Percentiles rank a stretch among this genome's conserved stretches.
Evolutionary conservation across 2,888 invertebrate genomes (phyloP).

Genomic region (Ceramica pisi): DNA sequence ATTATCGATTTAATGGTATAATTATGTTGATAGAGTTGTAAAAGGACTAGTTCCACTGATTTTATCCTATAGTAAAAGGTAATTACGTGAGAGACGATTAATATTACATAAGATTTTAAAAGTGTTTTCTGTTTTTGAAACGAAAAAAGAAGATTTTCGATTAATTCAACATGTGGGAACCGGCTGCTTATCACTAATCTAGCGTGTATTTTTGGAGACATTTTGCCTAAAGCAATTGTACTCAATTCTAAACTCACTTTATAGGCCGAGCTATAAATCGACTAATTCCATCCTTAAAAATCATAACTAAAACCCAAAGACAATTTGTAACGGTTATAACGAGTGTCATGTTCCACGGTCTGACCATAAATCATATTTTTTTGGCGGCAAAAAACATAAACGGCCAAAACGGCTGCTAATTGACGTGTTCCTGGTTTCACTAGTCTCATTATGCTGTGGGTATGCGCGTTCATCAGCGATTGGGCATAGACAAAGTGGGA

Average conservation of each 20-base stretch:
- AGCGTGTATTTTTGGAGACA: not conserved
- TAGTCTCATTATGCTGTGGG: conserved; percentile 67
- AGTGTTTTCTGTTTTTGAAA: conserved; percentile 29
- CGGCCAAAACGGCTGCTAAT: conserved; percentile 88
- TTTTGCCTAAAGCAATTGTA: not conserved
- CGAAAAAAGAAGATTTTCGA: conserved; percentile 30
- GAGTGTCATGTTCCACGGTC: conserved; percentile 83
- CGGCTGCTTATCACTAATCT: not conserved
- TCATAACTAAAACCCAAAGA: conserved; percentile 76
- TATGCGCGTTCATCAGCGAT: conserved; percentile 66
- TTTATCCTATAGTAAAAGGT: conserved; percentile 55
- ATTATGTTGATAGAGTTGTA: conserved; percentile 69
- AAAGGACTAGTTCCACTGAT: conserved; percentile 61
- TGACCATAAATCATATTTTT: conserved; percentile 88
- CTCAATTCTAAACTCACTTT: not conserved
- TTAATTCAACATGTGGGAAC: conserved; percentile 50
- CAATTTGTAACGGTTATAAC: conserved; percentile 88
- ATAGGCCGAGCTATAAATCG: conserved; percentile 42
- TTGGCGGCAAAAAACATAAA: conserved; percentile 77
- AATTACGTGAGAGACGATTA: conserved; percentile 52
- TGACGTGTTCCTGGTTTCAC: conserved; percentile 87
- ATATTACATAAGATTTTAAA: conserved; percentile 49
- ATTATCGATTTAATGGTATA: conserved; percentile 70
- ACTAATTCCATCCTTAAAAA: conserved; percentile 69
- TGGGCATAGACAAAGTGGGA: conserved; percentile 55